These are phyloP conservation scores for Epistrophe eligans DNA, from an alignment of 2,888 invertebrate species.

Conservation along the genomic window DNA sequence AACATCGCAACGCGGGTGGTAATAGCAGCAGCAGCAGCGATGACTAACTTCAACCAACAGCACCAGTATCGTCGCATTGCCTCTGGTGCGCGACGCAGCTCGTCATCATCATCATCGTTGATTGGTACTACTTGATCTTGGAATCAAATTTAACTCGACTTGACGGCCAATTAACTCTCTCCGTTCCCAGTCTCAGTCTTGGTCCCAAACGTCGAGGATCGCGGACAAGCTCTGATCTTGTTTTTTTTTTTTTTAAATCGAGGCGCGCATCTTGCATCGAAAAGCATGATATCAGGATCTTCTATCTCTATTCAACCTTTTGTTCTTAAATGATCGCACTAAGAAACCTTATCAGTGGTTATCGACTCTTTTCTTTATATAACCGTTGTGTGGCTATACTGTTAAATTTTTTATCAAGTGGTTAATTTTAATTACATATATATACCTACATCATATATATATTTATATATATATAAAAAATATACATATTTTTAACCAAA, in stretches of 20 bases:
- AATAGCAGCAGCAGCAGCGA: constrained; percentile 15
- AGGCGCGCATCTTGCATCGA: constrained; percentile 50
- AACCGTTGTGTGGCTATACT: constrained; percentile 45
- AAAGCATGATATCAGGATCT: constrained; percentile 25
- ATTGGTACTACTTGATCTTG: constrained; percentile 76
- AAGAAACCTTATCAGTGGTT: constrained; percentile 62
- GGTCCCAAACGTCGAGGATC: constrained; percentile 78
- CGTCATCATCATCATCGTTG: constrained; percentile 58
- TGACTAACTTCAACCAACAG: constrained; percentile 38
- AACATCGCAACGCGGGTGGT: constrained; percentile 39
- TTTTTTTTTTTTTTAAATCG: constrained; percentile 28
- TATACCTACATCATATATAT: background rate
- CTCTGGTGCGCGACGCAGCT: background rate
- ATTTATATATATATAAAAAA: no score
- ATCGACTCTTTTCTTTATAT: constrained; percentile 52
- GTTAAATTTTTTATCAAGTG: constrained; percentile 18
- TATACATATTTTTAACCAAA: background rate
- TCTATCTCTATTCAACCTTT: constrained; percentile 32
- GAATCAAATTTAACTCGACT: constrained; percentile 75
- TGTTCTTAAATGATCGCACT: constrained; percentile 26
- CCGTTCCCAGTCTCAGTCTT: constrained; percentile 79
- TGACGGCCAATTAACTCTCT: constrained; percentile 68
- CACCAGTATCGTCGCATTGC: constrained; percentile 13
- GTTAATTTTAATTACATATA: background rate
- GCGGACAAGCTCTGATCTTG: constrained; percentile 62